These are phyloP conservation scores for Dendrolimus houi DNA, from an alignment of 2,888 invertebrate genomes.

Conservation along the genomic window DNA sequence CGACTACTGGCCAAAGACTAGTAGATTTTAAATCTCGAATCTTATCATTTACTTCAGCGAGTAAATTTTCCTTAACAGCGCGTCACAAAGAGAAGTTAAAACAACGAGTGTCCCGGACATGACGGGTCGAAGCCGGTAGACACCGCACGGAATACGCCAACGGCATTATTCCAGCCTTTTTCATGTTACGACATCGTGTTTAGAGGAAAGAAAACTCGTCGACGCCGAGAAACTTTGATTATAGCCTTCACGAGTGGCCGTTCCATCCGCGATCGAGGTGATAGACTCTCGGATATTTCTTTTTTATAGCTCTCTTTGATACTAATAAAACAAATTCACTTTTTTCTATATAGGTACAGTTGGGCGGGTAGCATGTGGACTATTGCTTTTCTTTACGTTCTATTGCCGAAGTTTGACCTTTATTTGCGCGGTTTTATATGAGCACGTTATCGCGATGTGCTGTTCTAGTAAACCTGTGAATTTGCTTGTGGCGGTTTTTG, in stretches of 20 bases:
- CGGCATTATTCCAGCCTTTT: conserved; percentile 70
- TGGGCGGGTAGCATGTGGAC: conserved; percentile 53
- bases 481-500: conserved; percentile 35
- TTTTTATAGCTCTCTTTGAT: conserved; percentile 69
- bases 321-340: conserved; percentile 72
- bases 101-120: conserved; percentile 34
- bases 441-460: conserved; percentile 26
- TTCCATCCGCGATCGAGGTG: conserved; percentile 63
- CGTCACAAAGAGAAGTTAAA: conserved; percentile 58
- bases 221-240: conserved; percentile 72
- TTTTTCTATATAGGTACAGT: conserved; percentile 51
- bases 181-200: conserved; percentile 72
- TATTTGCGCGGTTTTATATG: conserved; percentile 34
- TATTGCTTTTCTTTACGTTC: conserved; percentile 41
- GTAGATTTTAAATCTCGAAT: background rate
- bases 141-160: conserved; percentile 54
- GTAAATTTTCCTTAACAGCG: conserved; percentile 51
- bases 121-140: conserved; percentile 29
- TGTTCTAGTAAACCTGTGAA: conserved; percentile 34
- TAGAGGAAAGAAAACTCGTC: conserved; percentile 70
- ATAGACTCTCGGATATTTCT: conserved; percentile 66
- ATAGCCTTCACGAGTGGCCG: conserved; percentile 69
- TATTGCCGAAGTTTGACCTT: conserved; percentile 55
- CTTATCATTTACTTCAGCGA: conserved; percentile 40
- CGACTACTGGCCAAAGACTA: too few species aligned